Percentiles rank a stretch among this genome's conserved stretches.
Conservation (phyloP, 2,888 invertebrate species). For the Julus scanicus region DNA sequence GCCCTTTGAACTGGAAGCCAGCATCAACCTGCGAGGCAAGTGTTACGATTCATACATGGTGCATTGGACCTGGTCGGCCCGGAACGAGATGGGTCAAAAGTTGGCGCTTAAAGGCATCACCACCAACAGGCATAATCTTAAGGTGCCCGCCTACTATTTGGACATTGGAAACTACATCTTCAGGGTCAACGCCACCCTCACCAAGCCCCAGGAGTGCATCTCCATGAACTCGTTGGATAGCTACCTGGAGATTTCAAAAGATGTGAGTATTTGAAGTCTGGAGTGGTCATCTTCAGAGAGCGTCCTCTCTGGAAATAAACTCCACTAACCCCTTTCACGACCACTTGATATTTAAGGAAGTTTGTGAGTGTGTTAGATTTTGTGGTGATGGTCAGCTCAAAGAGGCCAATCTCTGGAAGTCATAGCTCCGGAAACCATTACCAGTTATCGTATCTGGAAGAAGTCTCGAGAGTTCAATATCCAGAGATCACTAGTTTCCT, state of each 20-base stretch:
- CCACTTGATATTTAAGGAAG: no score
- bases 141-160: not conserved
- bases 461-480: no score
- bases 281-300: no score
- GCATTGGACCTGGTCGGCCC: not conserved
- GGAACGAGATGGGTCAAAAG: not conserved
- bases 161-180: not conserved
- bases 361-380: no score
- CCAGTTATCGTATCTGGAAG: no score
- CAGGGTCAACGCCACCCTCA: not conserved
- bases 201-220: not conserved
- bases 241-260: not conserved
- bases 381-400: no score
- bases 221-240: not conserved
- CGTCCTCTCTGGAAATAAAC: no score
- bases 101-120: not conserved
- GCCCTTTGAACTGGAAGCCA: not conserved
- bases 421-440: no score
- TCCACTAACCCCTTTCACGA: no score
- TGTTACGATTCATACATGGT: not conserved
- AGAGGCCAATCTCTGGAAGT: no score
- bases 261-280: not conserved
- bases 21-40: not conserved
- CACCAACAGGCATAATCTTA: not conserved
- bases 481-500: no score